Evolutionary conservation across 2,888 invertebrate species (phyloP).

Genomic region (Pammene aurita): DNA sequence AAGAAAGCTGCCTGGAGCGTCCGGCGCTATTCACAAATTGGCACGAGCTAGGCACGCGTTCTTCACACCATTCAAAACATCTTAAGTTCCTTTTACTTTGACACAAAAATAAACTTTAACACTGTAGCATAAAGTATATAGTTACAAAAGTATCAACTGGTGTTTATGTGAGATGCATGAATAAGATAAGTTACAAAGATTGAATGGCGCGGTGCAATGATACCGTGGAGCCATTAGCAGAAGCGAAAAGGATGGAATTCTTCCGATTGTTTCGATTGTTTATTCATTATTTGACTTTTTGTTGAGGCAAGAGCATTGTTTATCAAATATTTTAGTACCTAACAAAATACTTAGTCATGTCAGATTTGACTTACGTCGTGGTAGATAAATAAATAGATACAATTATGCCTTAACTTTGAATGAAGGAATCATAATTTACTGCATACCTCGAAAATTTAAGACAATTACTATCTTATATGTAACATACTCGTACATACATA

Average conservation of each 20-base stretch:
- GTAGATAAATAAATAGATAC: not conserved
- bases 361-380: not conserved
- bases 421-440: no score
- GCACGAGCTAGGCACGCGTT: conserved; percentile 81
- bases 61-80: conserved; percentile 48
- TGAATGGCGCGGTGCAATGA: conserved; percentile 74
- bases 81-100: conserved; percentile 46
- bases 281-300: conserved; percentile 48
- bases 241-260: conserved; percentile 70
- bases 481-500: no score
- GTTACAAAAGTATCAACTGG: conserved; percentile 30
- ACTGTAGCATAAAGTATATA: conserved; percentile 39
- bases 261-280: conserved; percentile 63
- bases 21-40: conserved; percentile 82
- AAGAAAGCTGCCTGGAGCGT: conserved; percentile 80
- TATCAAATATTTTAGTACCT: not conserved
- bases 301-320: conserved; percentile 43
- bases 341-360: not conserved
- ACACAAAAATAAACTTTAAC: conserved; percentile 49
- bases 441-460: no score
- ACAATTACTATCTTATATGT: no score
- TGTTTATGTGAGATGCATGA: conserved; percentile 44
- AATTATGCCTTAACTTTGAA: no score
- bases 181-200: conserved; percentile 68
- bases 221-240: conserved; percentile 70